Percentiles rank a stretch among this genome's conserved stretches.
These are phyloP conservation scores for Orthosia incerta DNA, from an alignment of 2,888 invertebrate species.

Conservation along the genomic window DNA sequence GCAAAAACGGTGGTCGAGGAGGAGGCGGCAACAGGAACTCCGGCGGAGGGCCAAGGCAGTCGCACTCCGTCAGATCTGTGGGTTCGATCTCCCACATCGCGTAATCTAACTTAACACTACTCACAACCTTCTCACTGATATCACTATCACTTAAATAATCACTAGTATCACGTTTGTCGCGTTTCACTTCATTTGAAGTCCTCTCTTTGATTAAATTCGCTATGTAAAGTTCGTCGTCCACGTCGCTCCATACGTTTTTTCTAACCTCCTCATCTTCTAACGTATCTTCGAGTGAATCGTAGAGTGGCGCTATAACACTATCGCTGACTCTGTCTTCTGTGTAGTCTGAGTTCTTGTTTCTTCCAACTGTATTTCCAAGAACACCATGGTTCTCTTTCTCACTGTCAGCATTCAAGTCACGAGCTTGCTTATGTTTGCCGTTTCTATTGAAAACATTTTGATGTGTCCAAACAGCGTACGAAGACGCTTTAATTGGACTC, in stretches of 20 bases:
- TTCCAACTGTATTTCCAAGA: slow-evolving; percentile 63
- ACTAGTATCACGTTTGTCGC: slow-evolving; percentile 87
- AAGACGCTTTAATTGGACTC: slow-evolving; percentile 87
- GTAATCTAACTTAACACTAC: slow-evolving; percentile 91
- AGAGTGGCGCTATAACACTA: slow-evolving; percentile 81
- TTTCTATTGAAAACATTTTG: slow-evolving; percentile 78
- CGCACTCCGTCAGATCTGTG: slow-evolving; percentile 93
- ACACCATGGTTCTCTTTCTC: slow-evolving; percentile 71
- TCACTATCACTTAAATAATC: slow-evolving; percentile 85
- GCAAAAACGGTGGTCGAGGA: slow-evolving; percentile 93
- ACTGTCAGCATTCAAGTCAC: slow-evolving; percentile 65
- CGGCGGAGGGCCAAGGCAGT: slow-evolving; percentile 94
- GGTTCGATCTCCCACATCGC: slow-evolving; percentile 94
- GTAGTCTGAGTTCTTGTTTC: slow-evolving; percentile 54
- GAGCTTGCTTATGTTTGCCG: slow-evolving; percentile 57
- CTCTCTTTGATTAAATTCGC: slow-evolving; percentile 85
- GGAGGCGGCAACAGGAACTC: slow-evolving; percentile 94
- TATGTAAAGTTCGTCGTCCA: slow-evolving; percentile 90
- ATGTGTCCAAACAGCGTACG: slow-evolving; percentile 86
- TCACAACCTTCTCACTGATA: slow-evolving; percentile 89
- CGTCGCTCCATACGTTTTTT: slow-evolving; percentile 88
- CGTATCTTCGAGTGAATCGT: slow-evolving; percentile 64
- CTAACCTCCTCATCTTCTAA: slow-evolving; percentile 83
- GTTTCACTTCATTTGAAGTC: slow-evolving; percentile 86
- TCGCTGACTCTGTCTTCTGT: slow-evolving; percentile 59